phyloP scores from a whole-genome alignment of 2,888 invertebrate genomes.

The Polia nebulosa region DNA sequence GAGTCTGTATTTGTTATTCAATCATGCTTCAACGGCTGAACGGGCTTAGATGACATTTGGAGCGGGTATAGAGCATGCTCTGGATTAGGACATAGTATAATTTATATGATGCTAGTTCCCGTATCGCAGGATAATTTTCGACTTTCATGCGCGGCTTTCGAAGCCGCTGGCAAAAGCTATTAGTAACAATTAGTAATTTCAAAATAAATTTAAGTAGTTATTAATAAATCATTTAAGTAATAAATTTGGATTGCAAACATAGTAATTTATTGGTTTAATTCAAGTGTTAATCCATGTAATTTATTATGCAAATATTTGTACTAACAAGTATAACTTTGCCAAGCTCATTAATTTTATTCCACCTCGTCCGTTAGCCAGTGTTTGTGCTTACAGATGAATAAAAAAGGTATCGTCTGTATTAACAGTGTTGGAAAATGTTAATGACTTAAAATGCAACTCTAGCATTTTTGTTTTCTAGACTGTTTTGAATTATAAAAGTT shows the following conservation, averaged over 20 bases:
- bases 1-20: too few species aligned
- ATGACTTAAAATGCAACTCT: not conserved
- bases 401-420: not conserved
- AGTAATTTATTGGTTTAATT: conserved; percentile 24
- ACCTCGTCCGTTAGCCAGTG: conserved; percentile 3
- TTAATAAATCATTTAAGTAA: conserved; percentile 9
- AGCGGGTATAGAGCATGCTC: too few species aligned
- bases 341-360: conserved; percentile 23
- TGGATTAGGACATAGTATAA: too few species aligned
- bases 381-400: not conserved
- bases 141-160: too few species aligned
- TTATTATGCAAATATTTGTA: conserved; percentile 32
- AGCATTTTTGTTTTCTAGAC: not conserved
- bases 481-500: not conserved
- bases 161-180: too few species aligned
- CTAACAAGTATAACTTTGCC: conserved; percentile 8
- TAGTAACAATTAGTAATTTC: too few species aligned
- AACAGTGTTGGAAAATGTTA: not conserved
- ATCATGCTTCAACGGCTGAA: too few species aligned
- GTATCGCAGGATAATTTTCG: too few species aligned
- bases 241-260: not conserved
- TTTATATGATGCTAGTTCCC: too few species aligned
- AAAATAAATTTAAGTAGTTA: not conserved
- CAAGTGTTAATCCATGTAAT: conserved; percentile 18
- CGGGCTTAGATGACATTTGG: too few species aligned